phyloP scores from a whole-genome alignment of 2,113 vertebrate genomes.

The Daboia siamensis region DNA sequence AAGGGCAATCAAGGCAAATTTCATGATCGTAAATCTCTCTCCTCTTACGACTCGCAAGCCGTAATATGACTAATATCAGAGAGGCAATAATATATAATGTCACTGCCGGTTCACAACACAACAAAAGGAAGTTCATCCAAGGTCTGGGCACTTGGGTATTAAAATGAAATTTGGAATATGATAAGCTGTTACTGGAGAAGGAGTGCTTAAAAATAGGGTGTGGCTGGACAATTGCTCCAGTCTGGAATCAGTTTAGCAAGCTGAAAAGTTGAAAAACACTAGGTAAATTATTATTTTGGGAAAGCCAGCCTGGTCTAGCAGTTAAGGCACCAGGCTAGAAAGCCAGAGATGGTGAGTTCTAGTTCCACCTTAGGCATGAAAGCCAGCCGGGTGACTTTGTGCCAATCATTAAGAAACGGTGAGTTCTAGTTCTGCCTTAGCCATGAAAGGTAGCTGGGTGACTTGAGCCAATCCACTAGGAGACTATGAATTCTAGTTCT shows the following conservation, averaged over 20 bases:
- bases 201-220: neutral
- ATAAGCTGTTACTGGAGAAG: neutral
- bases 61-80: neutral
- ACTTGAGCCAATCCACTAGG: no score
- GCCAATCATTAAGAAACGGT: no score
- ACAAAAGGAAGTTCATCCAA: constrained; percentile 7
- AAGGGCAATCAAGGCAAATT: neutral
- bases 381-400: no score
- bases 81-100: neutral
- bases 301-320: no score
- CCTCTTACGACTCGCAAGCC: neutral
- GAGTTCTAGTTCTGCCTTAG: no score
- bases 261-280: neutral
- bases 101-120: neutral
- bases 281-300: neutral
- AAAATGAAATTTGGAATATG: neutral
- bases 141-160: neutral
- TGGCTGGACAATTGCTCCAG: neutral
- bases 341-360: no score
- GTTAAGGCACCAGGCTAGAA: no score
- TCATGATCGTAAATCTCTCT: neutral
- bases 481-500: no score
- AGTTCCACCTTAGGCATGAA: no score
- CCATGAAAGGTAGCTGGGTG: no score
- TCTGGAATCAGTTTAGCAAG: neutral